Percentiles rank a stretch among this genome's conserved stretches.
Evolutionary conservation across 2,113 vertebrate genomes (phyloP).

Genomic region (Ammodytes dubius): DNA sequence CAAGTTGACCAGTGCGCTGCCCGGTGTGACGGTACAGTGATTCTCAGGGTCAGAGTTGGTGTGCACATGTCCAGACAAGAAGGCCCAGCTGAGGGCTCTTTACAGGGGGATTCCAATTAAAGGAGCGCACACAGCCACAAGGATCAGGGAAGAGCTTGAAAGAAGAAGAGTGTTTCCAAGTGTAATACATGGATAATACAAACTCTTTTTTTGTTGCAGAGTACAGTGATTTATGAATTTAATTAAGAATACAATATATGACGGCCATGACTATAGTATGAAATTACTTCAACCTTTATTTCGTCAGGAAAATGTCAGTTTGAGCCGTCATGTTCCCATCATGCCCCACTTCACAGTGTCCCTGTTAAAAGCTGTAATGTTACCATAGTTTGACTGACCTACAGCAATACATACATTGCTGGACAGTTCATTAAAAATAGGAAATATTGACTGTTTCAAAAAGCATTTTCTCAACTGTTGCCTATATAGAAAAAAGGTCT

Average conservation of each 20-base stretch:
- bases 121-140: conserved; percentile 13
- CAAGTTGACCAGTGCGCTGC: conserved; percentile 46
- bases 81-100: conserved; percentile 47
- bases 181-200: conserved; percentile 35
- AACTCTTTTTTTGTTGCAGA: conserved; percentile 22
- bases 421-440: conserved; percentile 14
- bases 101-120: conserved; percentile 66
- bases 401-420: background rate
- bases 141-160: conserved; percentile 30
- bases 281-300: conserved; percentile 34
- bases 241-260: conserved; percentile 6
- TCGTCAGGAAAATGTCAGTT: background rate
- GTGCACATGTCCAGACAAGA: conserved; percentile 52
- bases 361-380: background rate
- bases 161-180: conserved; percentile 15
- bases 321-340: background rate
- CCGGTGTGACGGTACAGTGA: conserved; percentile 63
- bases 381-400: background rate
- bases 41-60: conserved; percentile 67
- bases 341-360: background rate
- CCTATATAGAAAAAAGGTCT: background rate
- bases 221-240: conserved; percentile 34
- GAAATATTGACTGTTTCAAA: background rate
- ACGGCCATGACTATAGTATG: background rate
- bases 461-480: background rate